phyloP scores from a whole-genome alignment of 2,113 vertebrate species.

The Tapirus terrestris region DNA sequence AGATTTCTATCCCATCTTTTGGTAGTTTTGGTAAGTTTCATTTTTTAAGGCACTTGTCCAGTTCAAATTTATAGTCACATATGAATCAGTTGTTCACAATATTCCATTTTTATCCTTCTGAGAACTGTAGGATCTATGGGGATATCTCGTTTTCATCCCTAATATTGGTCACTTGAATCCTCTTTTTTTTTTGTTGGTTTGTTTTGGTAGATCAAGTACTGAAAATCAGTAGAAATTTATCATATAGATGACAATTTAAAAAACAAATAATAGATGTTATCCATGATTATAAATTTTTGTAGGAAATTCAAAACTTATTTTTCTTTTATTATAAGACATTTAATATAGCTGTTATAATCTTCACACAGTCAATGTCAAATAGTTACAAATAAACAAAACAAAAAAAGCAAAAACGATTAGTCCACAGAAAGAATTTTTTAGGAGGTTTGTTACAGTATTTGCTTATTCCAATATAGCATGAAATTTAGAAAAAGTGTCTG shows the following conservation, averaged over 20 bases:
- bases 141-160: not conserved
- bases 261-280: not conserved
- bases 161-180: not conserved
- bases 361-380: not conserved
- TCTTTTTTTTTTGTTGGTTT: not conserved
- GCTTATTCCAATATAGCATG: not conserved
- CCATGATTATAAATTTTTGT: not conserved
- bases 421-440: not conserved
- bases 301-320: not conserved
- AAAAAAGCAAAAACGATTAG: not conserved
- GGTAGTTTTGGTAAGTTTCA: not conserved
- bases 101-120: not conserved
- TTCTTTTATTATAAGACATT: not conserved
- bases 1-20: not conserved
- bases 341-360: not conserved
- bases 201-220: not conserved
- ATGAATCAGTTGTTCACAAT: not conserved
- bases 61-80: not conserved
- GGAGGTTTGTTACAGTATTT: not conserved
- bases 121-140: not conserved
- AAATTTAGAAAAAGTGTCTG: not conserved
- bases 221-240: slow-evolving; percentile 32
- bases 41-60: not conserved
- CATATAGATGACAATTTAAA: not conserved
- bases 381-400: not conserved